Conservation (phyloP, 2,888 invertebrate genomes). For the Elysia crispata region DNA sequence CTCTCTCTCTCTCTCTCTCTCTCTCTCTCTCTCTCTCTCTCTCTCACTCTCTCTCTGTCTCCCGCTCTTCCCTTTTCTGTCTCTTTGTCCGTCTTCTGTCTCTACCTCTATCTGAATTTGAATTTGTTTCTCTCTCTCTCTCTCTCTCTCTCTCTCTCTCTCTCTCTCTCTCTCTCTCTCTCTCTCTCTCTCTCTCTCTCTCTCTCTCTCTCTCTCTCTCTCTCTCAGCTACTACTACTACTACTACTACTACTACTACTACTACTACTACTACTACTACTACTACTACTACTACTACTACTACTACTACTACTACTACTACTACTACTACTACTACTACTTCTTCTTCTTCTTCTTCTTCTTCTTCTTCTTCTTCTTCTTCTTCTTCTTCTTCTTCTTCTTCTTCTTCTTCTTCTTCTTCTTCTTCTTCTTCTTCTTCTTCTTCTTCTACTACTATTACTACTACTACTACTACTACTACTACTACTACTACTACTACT, state of each 20-base stretch:
- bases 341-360: constrained; percentile 5
- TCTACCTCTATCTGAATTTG: background rate
- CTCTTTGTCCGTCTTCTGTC: background rate
- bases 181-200: background rate
- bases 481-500: constrained; percentile 9
- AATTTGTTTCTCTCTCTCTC: background rate
- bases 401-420: constrained; percentile 6
- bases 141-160: constrained; percentile 16
- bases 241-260: background rate
- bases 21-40: constrained; percentile 28
- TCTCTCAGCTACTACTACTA: background rate
- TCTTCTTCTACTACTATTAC: constrained; percentile 15
- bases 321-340: no score
- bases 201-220: background rate
- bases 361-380: background rate
- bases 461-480: constrained; percentile 9
- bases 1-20: background rate
- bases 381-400: constrained; percentile 1
- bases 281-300: no score
- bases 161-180: constrained; percentile 23
- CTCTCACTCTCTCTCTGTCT: constrained; percentile 15
- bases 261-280: background rate
- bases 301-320: no score
- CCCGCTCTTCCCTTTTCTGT: background rate
- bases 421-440: constrained; percentile 25